Conservation (phyloP, 2,113 vertebrate species). For the Calyptomena viridis region DNA sequence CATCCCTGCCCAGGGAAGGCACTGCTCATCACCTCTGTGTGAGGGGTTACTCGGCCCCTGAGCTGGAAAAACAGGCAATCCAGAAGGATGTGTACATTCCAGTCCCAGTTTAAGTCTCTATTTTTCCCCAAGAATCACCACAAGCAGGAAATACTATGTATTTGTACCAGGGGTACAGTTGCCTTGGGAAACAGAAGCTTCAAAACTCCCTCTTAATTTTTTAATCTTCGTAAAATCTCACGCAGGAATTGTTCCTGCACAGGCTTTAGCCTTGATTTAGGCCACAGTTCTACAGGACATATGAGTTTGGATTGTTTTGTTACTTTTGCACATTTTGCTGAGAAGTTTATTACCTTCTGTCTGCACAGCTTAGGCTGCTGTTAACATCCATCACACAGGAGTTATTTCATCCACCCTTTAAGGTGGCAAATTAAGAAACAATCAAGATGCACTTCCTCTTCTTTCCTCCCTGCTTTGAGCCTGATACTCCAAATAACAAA, state of each 20-base stretch:
- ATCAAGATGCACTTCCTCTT: background rate
- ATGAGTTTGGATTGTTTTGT: background rate
- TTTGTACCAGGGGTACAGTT: background rate
- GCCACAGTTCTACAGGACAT: background rate
- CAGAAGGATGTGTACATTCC: background rate
- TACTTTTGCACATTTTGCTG: background rate
- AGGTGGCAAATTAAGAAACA: background rate
- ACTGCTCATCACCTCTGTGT: background rate
- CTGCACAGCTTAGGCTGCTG: background rate
- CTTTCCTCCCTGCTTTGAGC: background rate
- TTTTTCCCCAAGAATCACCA: background rate
- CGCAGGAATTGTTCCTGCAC: background rate
- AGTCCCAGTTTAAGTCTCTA: rapidly evolving
- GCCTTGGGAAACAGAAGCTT: background rate
- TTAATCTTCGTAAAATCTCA: background rate
- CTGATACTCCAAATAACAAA: background rate
- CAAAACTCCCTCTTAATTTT: background rate
- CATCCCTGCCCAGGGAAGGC: background rate
- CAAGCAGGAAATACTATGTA: background rate
- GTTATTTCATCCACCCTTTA: background rate
- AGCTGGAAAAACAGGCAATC: background rate
- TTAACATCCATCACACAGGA: background rate
- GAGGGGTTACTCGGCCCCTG: background rate
- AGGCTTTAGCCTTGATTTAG: background rate
- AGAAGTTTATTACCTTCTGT: background rate